Conservation (phyloP, 2,888 invertebrate genomes). For the Endomychus coccineus region DNA sequence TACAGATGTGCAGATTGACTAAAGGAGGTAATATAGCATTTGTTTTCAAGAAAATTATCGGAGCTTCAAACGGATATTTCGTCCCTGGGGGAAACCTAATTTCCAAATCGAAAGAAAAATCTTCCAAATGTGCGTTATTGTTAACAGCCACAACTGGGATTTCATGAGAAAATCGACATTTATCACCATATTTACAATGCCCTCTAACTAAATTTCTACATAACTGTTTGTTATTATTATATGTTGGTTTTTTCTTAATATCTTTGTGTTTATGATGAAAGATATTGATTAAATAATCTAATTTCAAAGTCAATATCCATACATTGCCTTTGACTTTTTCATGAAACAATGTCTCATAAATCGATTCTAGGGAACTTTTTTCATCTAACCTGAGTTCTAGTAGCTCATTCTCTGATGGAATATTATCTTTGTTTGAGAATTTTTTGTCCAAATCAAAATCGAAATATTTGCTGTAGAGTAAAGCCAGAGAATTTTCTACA, state of each 20-base stretch:
- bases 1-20: conserved; percentile 58
- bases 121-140: conserved; percentile 37
- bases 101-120: conserved; percentile 59
- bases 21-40: conserved; percentile 56
- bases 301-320: conserved; percentile 62
- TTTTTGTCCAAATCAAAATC: conserved; percentile 39
- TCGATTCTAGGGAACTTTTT: conserved; percentile 66
- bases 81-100: conserved; percentile 64
- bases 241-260: conserved; percentile 38
- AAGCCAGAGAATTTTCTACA: conserved; percentile 62
- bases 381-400: conserved; percentile 64
- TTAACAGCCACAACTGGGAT: conserved; percentile 42
- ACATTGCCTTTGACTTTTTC: conserved; percentile 61
- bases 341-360: conserved; percentile 63
- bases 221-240: conserved; percentile 49
- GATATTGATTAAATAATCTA: conserved; percentile 55
- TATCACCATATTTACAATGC: conserved; percentile 64
- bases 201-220: conserved; percentile 60
- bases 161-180: conserved; percentile 68
- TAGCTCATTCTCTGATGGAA: conserved; percentile 49
- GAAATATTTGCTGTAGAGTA: conserved; percentile 67
- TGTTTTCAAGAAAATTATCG: conserved; percentile 61
- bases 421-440: conserved; percentile 37
- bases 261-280: conserved; percentile 40
- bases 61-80: conserved; percentile 68